Evolutionary conservation across 2,888 invertebrate genomes (phyloP).

Genomic region (Apamea monoglypha): DNA sequence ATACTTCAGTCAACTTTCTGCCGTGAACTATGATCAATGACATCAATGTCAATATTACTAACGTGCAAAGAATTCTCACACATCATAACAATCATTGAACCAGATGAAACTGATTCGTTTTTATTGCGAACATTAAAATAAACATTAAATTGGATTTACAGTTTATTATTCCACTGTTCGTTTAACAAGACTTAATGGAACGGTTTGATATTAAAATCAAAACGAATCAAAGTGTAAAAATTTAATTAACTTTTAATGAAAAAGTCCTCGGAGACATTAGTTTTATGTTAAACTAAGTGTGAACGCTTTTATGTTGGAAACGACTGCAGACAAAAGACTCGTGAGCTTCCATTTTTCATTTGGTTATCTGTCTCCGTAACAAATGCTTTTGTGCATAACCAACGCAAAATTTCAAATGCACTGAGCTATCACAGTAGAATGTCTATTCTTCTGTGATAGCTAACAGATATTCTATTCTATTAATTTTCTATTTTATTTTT

Average conservation of each 20-base stretch:
- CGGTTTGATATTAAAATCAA: background rate
- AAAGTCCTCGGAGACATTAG: background rate
- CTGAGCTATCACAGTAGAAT: no score
- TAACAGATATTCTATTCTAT: no score
- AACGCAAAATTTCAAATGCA: background rate
- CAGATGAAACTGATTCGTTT: constrained; percentile 40
- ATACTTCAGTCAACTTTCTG: constrained; percentile 25
- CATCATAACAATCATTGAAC: constrained; percentile 41
- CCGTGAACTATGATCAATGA: constrained; percentile 36
- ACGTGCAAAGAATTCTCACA: constrained; percentile 32
- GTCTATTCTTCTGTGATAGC: no score
- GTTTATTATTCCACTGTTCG: constrained; percentile 27
- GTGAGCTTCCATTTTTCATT: constrained; percentile 16
- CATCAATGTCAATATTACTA: constrained; percentile 31
- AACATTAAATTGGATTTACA: constrained; percentile 40
- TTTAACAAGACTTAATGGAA: constrained; percentile 29
- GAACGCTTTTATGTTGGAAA: background rate
- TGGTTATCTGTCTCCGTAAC: constrained; percentile 7
- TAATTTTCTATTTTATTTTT: no score
- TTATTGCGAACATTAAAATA: constrained; percentile 42
- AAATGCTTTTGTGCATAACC: constrained; percentile 8
- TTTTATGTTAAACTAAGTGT: constrained; percentile 20
- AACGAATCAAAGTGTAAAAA: constrained; percentile 17
- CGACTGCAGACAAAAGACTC: constrained; percentile 5
- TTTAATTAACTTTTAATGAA: background rate